Conservation (phyloP, 1,140 invertebrate species). For the Drosophila watanabei region DNA sequence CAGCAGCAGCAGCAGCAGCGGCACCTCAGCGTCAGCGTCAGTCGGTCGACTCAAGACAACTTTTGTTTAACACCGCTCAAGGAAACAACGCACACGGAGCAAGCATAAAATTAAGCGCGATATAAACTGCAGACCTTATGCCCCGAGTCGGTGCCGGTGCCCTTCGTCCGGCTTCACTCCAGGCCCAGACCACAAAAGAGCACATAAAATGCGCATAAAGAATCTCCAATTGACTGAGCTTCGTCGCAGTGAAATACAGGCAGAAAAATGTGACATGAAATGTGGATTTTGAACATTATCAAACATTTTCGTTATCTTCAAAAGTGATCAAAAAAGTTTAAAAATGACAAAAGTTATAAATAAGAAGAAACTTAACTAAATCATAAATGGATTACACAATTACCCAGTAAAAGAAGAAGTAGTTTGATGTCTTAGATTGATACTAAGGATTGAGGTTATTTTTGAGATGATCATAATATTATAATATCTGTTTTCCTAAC, state of each 20-base stretch:
- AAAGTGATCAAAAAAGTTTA: neutral
- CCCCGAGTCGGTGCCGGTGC: conserved; percentile 36
- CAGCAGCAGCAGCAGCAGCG: conserved; percentile 21
- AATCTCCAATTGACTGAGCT: conserved; percentile 72
- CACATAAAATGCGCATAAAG: conserved; percentile 72
- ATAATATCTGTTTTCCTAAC: neutral
- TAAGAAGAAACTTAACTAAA: no score
- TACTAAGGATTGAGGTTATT: no score
- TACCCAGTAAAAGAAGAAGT: neutral
- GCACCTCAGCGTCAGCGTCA: conserved; percentile 36
- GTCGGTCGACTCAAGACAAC: conserved; percentile 26
- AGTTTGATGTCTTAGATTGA: no score
- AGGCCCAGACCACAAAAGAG: conserved; percentile 46
- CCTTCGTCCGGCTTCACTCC: conserved; percentile 37
- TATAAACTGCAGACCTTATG: conserved; percentile 77
- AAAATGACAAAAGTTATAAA: neutral
- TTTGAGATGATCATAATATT: neutral
- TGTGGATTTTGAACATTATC: neutral
- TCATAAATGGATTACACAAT: neutral
- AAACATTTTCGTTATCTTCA: neutral
- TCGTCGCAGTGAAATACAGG: conserved; percentile 12
- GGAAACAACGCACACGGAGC: conserved; percentile 55
- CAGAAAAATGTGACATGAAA: conserved; percentile 7
- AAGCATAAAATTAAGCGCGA: conserved; percentile 46
- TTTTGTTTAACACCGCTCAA: conserved; percentile 70